Evolutionary conservation across 2,113 vertebrate species (phyloP), one percentile per base, ranked within the genome.

Genomic region (Rhynchomys soricoides): DNA sequence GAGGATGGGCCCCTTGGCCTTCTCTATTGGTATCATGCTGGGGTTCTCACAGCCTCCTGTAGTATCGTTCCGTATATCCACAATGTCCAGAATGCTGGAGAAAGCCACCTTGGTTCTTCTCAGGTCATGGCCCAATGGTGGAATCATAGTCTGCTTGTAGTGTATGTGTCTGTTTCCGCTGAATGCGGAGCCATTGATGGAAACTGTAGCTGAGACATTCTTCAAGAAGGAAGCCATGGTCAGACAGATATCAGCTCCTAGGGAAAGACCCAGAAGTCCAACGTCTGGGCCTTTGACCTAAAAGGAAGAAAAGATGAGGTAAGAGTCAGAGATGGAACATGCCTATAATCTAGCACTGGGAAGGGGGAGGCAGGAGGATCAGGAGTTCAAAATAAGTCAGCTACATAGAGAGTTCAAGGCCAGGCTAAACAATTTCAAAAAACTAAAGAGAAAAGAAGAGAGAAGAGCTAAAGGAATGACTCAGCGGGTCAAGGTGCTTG

Each of bases 151-250:
- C 71, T 99, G 98, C 95, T 99, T 98, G 97, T 98, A 99, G 64
- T 3, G 95, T 48, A 98, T 98, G 10, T 93, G 81, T n/a, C 86
- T 92, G 0, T 96, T 94, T 29, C 97, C 97, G n/a, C 98, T 99
- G 50, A 98, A 99, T 70, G 96, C 98, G 0, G 99, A 99, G 95
- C 97, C 96, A 0, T 99, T 99, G 96, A 99, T 98, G 22, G 98
- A 98, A 71, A 98, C 98, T 0, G 99, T 99, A 9, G 99, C 99
- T 0, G 98, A 93, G 93, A 99, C 97, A 66, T 99, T 99, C 89
- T 99, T 98, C 50, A 99, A 98, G 96, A 99, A 99, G 9, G 99
- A 98, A 12, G 99, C 98, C 98, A 99, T 99, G 0, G 97, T 98
- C 93, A 99, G 0, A 1, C 99, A 99, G 68, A 99, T 91, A 73